Base-by-base conservation (phyloP, 2,113 vertebrate genomes). In the Cardinalis cardinalis region DNA sequence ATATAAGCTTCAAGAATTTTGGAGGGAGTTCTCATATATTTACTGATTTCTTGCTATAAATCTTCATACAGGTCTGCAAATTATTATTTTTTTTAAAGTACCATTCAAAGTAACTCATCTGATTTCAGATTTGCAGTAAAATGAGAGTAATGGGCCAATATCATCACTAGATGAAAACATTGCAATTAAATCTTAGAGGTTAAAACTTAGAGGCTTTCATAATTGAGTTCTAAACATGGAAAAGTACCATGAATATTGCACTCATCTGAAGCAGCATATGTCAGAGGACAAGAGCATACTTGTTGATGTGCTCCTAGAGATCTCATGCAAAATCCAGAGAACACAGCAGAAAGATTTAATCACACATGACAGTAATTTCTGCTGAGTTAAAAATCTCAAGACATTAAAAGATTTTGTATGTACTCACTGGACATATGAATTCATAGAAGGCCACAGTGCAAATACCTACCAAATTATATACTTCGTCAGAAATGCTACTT, bases 401-500 rank as follows among this genome's bases (percentile, higher is more conserved):
- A 61, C n/a, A n/a, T 46, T 23, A 49, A 60, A 82, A 79, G 7
- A 70, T 75, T 73, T 72, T 79, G 2, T 25, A 13, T 23, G 15
- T 77, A 86, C 60, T 92, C 83, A 86, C 64, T 79, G n/a, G n/a
- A 36, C 48, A 44, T 81, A 58, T 5, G 71, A 93, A 92, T 81
- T 72, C 73, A 86, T 32, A 80, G 53, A 49, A 75, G 65, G 48
- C 7, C 26, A 84, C 31, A 93, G 64, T 32, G 70, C 23, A 87
- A 94, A 95, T 89, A 97, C 77, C 95, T 94, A 97, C 94, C 93
- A 81, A 92, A 92, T 63, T 73, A 87, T 28, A 63, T 13, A 95
- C 46, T 87, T 91, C 78, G 96, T 96, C 93, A 86, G 69, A 95
- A 96, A 93, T 77, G 36, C 76, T 95, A 97, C 95, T 97, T 97